Evolutionary conservation across 2,113 vertebrate genomes (phyloP).

Genomic region (Leptosomus discolor): DNA sequence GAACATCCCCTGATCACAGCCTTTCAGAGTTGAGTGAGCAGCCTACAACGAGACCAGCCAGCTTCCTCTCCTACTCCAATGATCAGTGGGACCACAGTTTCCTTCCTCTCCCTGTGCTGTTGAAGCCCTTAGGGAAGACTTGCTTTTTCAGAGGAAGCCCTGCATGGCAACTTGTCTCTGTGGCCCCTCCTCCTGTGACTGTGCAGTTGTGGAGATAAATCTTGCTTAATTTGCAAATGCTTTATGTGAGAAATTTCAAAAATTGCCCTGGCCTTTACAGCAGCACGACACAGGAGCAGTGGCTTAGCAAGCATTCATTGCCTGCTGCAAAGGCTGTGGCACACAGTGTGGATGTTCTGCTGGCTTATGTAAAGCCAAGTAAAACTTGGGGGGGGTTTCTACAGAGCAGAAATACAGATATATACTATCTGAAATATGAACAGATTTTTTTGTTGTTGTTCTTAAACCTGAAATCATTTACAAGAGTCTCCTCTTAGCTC

Average conservation of each 20-base stretch:
- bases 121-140: neutral
- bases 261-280: neutral
- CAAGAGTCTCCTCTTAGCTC: neutral
- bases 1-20: neutral
- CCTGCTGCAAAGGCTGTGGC: neutral
- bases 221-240: neutral
- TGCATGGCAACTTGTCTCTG: neutral
- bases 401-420: neutral
- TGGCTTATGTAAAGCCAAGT: accelerated
- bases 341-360: accelerated
- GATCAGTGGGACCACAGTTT: neutral
- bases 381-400: accelerated
- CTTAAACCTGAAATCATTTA: neutral
- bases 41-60: neutral
- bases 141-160: neutral
- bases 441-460: neutral
- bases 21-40: neutral
- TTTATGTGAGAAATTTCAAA: neutral
- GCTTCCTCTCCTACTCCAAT: neutral
- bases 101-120: neutral
- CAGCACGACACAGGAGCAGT: neutral
- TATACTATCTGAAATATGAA: neutral
- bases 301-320: accelerated
- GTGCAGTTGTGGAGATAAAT: neutral
- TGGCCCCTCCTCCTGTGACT: neutral